Percentiles rank a stretch among this genome's conserved stretches.
These are phyloP conservation scores for Tichodroma muraria DNA, from an alignment of 2,113 vertebrate genomes.

Conservation along the genomic window DNA sequence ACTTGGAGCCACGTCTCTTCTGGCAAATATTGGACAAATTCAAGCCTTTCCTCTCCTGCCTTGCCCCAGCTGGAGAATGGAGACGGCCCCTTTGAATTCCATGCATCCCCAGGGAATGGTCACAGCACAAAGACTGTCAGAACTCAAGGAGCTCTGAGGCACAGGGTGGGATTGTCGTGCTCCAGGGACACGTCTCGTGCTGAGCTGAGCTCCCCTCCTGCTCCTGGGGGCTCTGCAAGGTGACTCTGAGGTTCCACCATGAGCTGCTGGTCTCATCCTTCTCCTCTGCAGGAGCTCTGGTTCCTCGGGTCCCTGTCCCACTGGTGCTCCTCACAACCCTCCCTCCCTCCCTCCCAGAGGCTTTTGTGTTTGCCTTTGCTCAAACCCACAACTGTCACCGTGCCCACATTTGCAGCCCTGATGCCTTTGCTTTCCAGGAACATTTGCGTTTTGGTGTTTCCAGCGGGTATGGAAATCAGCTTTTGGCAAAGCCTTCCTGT, in stretches of 20 bases:
- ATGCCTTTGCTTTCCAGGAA: neutral
- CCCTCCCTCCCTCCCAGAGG: neutral
- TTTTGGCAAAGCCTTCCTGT: neutral
- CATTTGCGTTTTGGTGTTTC: neutral
- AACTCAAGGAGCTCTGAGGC: neutral
- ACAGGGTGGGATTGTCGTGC: neutral
- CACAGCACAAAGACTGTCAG: neutral
- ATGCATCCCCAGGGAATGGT: neutral
- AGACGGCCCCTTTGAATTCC: no score
- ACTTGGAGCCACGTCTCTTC: accelerated
- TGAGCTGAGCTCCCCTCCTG: neutral
- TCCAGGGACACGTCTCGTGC: neutral
- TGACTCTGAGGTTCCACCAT: neutral
- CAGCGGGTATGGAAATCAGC: neutral
- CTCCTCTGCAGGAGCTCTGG: neutral
- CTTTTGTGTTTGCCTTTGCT: neutral
- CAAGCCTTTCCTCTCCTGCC: neutral
- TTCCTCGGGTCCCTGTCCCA: neutral
- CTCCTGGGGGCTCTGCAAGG: neutral
- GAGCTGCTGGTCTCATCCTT: neutral
- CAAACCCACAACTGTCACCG: neutral
- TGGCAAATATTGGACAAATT: neutral
- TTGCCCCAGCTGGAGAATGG: neutral
- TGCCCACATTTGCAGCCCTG: neutral
- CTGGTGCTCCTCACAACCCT: neutral